Evolutionary conservation across 2,797 vertebrate species (phyloP).

Genomic region (Brachyalestes nurse): DNA sequence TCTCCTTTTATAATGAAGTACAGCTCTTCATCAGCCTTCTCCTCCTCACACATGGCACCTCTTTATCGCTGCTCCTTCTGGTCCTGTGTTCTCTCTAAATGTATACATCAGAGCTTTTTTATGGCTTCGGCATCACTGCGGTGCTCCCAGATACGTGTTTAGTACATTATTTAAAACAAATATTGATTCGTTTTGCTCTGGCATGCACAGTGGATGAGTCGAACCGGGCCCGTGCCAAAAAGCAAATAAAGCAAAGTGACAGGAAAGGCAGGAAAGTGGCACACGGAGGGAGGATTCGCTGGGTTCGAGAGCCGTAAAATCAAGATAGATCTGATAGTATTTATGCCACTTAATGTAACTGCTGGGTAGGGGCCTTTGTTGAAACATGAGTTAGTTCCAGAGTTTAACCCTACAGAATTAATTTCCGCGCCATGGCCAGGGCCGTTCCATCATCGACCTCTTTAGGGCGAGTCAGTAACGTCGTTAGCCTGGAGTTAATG

Average conservation of each 20-base stretch:
- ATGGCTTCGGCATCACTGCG: background rate
- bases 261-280: slow-evolving; percentile 40
- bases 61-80: slow-evolving; percentile 31
- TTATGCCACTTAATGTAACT: slow-evolving; percentile 98
- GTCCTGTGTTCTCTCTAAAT: slow-evolving; percentile 47
- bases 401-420: slow-evolving; percentile 99
- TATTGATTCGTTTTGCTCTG: slow-evolving; percentile 43
- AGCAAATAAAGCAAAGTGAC: slow-evolving; percentile 40
- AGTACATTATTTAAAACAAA: slow-evolving; percentile 51
- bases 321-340: slow-evolving; percentile 92
- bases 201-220: slow-evolving; percentile 8
- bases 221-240: slow-evolving; percentile 19
- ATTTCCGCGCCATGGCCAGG: slow-evolving; percentile 95
- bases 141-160: slow-evolving; percentile 41
- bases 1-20: slow-evolving; percentile 75
- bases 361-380: slow-evolving; percentile 96
- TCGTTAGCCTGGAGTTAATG: slow-evolving; percentile 99
- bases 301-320: slow-evolving; percentile 84
- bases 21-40: slow-evolving; percentile 46
- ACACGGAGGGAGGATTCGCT: slow-evolving; percentile 69
- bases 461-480: slow-evolving; percentile 98
- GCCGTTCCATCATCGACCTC: slow-evolving; percentile 96
- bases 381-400: slow-evolving; percentile 99
- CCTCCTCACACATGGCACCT: slow-evolving; percentile 28
- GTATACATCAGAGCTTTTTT: slow-evolving; percentile 56